Evolutionary conservation across 2,888 invertebrate genomes (phyloP).

Genomic region (Nudaria mundana): DNA sequence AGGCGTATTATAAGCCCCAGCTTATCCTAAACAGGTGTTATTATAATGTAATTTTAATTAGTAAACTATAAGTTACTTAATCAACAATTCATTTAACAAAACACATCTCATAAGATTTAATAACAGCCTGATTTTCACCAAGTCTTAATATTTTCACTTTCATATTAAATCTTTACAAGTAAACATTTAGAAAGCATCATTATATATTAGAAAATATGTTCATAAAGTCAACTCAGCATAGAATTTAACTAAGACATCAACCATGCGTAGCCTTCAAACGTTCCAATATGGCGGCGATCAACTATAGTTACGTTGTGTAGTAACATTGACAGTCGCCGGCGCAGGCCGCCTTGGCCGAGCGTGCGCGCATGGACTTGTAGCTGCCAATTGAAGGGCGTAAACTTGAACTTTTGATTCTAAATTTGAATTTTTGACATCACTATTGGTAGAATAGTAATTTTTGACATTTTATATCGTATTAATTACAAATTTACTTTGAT

Average conservation of each 20-base stretch:
- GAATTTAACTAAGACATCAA: conserved; percentile 32
- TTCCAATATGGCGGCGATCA: conserved; percentile 56
- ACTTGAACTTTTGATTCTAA: conserved; percentile 29
- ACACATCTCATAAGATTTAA: background rate
- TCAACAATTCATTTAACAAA: background rate
- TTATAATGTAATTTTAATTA: too few species aligned
- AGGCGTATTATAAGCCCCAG: too few species aligned
- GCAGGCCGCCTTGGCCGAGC: conserved; percentile 66
- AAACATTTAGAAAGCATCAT: background rate
- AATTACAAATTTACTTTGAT: too few species aligned
- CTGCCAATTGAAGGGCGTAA: conserved; percentile 51
- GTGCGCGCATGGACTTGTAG: conserved; percentile 59
- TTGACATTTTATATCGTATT: background rate
- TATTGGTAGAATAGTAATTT: background rate
- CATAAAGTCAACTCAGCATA: conserved; percentile 3
- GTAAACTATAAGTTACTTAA: too few species aligned
- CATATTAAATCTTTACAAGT: too few species aligned
- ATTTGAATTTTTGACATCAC: conserved; percentile 2
- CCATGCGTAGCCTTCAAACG: conserved; percentile 45
- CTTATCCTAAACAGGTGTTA: too few species aligned
- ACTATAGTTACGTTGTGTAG: conserved; percentile 61
- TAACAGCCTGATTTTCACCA: background rate
- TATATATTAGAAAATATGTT: background rate
- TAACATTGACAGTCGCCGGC: conserved; percentile 70
- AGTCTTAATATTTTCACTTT: too few species aligned